A percentile compares a stretch with the other conserved stretches of the same genome.
Evolutionary conservation across 2,113 vertebrate species (phyloP).

Genomic region (pig (Sus scrofa)): T2T-Sscrofa CM000812.6:153683501-153684000

Average conservation of each 20-base stretch:
- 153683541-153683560: background rate
- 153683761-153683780: conserved; percentile 38
- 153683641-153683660: background rate
- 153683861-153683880: too few relatives aligned
- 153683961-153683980: background rate
- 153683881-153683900: background rate
- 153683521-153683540: conserved; percentile 6
- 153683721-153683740: conserved; percentile 26
- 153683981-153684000: background rate
- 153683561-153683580: background rate
- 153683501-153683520: too few relatives aligned
- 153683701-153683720: background rate
- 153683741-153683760: background rate
- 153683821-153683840: too few relatives aligned
- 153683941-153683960: too few relatives aligned
- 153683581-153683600: background rate
- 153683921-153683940: background rate
- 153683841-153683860: too few relatives aligned
- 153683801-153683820: background rate
- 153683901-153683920: background rate
- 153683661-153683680: background rate
- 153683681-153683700: background rate
- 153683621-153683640: too few relatives aligned
- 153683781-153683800: conserved; percentile 37
- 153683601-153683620: conserved; percentile 8